These are phyloP conservation scores for Heliconius nattereri DNA, from an alignment of 1,140 invertebrate species.

Conservation along the genomic window DNA sequence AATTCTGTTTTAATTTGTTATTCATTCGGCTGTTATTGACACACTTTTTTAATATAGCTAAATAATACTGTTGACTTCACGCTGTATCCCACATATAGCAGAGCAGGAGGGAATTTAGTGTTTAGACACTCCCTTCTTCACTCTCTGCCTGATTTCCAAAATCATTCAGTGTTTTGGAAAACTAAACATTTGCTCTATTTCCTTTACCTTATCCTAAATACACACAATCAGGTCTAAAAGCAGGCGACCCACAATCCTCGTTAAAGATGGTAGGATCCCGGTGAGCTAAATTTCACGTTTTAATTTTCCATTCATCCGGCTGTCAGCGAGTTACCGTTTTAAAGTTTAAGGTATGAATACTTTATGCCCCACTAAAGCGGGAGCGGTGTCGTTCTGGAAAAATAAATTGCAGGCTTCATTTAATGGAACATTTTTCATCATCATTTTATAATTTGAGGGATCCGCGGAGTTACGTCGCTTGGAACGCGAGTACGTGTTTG, in stretches of 20 bases:
- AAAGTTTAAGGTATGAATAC: constrained; percentile 48
- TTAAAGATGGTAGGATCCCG: constrained; percentile 21
- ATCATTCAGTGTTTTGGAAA: too few relatives aligned
- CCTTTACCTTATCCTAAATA: constrained; percentile 48
- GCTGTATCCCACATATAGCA: too few relatives aligned
- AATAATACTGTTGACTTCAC: too few relatives aligned
- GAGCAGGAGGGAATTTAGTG: too few relatives aligned
- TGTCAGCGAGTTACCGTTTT: constrained; percentile 42
- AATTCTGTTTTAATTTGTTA: constrained; percentile 43
- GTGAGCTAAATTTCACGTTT: constrained; percentile 35
- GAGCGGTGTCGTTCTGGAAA: constrained; percentile 29
- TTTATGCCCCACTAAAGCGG: constrained; percentile 41
- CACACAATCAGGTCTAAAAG: constrained; percentile 43
- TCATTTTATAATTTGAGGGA: constrained; percentile 43
- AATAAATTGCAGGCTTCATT: constrained; percentile 44
- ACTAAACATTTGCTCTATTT: too few relatives aligned
- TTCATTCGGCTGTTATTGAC: constrained; percentile 40
- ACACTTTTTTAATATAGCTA: constrained; percentile 21
- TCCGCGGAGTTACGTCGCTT: constrained; percentile 17
- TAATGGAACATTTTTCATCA: constrained; percentile 47
- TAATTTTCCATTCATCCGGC: constrained; percentile 44
- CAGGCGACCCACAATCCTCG: constrained; percentile 19
- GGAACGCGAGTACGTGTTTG: constrained; percentile 3
- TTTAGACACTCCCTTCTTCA: too few relatives aligned
- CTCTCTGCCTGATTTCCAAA: too few relatives aligned